Conservation (phyloP, 2,888 invertebrate species). For the Lasioglossum oenotherae region DNA sequence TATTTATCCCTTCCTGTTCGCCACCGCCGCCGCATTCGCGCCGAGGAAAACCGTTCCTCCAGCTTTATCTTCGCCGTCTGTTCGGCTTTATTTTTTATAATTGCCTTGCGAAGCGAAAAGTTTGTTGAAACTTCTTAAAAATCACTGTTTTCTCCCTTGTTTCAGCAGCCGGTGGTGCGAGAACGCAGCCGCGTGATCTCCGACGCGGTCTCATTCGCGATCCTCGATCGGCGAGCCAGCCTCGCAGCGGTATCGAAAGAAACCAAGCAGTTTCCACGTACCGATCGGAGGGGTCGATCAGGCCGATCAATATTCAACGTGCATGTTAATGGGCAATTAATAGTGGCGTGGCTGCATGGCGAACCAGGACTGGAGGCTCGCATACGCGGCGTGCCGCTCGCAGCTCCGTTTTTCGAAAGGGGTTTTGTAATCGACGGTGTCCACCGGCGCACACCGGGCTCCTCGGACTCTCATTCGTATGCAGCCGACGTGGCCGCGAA, state of each 20-base stretch:
- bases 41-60: constrained; percentile 13
- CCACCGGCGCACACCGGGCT: constrained; percentile 1
- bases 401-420: constrained; percentile 73
- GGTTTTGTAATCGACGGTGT: constrained; percentile 75
- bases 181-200: neutral
- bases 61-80: neutral
- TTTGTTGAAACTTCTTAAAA: no score
- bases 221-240: neutral
- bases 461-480: constrained; percentile 72
- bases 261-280: constrained; percentile 67
- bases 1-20: constrained; percentile 52
- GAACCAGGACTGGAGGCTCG: constrained; percentile 62
- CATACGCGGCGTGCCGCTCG: constrained; percentile 74
- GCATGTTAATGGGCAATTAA: constrained; percentile 79
- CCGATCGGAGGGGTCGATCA: constrained; percentile 64
- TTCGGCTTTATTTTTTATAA: neutral
- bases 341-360: constrained; percentile 59
- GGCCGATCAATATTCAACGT: constrained; percentile 78
- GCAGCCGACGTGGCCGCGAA: constrained; percentile 73
- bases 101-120: no score
- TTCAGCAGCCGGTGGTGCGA: neutral
- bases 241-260: constrained; percentile 59
- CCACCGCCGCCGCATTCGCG: no score
- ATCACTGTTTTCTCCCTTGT: neutral
- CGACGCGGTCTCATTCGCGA: neutral